Percentiles rank a stretch among this genome's conserved stretches.
Evolutionary conservation across 1,140 invertebrate species (phyloP).

Genomic region (Metopolophium dirhodum): DNA sequence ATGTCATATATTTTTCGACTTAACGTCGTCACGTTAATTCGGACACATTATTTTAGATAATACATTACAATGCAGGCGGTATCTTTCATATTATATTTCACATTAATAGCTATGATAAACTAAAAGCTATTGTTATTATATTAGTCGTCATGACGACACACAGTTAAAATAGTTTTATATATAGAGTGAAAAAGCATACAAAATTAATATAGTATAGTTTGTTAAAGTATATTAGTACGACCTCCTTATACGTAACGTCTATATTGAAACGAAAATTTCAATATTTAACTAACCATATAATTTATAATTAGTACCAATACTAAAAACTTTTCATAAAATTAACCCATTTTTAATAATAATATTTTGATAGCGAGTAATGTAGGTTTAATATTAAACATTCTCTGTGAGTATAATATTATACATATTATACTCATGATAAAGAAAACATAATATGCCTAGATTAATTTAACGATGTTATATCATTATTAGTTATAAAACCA

Average conservation of each 20-base stretch:
- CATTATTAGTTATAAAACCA: background rate
- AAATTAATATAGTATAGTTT: background rate
- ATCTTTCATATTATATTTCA: background rate
- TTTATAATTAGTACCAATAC: too few relatives aligned
- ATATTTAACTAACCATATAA: background rate
- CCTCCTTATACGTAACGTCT: background rate
- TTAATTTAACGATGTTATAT: background rate
- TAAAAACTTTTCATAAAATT: background rate
- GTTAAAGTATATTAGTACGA: background rate
- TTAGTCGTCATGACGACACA: background rate
- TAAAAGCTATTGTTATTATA: background rate
- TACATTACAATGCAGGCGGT: too few relatives aligned
- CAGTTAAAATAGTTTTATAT: background rate
- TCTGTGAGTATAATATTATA: background rate
- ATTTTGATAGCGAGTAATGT: too few relatives aligned
- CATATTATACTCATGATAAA: background rate
- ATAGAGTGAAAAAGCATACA: background rate
- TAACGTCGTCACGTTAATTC: too few relatives aligned
- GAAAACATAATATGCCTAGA: background rate
- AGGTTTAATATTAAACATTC: too few relatives aligned
- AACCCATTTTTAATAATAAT: background rate
- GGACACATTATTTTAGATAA: too few relatives aligned
- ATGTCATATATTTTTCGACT: too few relatives aligned
- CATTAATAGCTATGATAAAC: background rate
- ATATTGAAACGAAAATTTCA: background rate